A percentile compares a stretch with the other conserved stretches of the same genome.
These are phyloP conservation scores for Catotricha subobsoleta DNA, from an alignment of 2,888 invertebrate species.

Conservation along the genomic window DNA sequence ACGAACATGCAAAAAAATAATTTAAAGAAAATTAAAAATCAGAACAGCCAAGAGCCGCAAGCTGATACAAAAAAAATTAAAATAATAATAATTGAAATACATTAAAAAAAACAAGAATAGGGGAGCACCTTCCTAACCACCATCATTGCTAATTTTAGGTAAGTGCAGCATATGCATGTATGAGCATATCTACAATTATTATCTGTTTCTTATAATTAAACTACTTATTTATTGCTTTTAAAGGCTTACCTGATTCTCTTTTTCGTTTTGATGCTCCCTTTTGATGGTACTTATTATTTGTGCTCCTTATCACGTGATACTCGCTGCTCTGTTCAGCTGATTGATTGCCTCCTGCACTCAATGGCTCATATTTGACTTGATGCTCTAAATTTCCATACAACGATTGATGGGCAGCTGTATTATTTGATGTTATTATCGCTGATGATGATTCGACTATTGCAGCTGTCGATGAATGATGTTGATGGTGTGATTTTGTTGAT, in stretches of 20 bases:
- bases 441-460: background rate
- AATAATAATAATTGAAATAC: too few species aligned
- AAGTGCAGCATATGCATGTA: too few species aligned
- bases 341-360: too few species aligned
- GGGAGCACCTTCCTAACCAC: too few species aligned
- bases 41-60: too few species aligned
- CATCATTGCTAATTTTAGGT: too few species aligned
- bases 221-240: background rate
- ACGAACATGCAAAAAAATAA: too few species aligned
- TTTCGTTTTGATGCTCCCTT: constrained; percentile 6
- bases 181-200: background rate
- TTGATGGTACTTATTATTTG: constrained; percentile 1
- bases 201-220: background rate
- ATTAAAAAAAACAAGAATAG: too few species aligned
- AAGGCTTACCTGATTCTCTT: constrained; percentile 6
- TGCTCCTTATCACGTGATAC: background rate
- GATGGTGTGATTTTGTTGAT: constrained; percentile 5
- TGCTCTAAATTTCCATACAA: constrained; percentile 8
- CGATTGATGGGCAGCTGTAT: too few species aligned
- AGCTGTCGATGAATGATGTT: background rate
- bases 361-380: constrained; percentile 6
- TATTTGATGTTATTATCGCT: too few species aligned
- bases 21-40: too few species aligned
- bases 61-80: too few species aligned
- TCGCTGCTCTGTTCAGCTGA: background rate